phyloP scores from a whole-genome alignment of 2,797 vertebrate species.

The Sebastes miniatus region DNA sequence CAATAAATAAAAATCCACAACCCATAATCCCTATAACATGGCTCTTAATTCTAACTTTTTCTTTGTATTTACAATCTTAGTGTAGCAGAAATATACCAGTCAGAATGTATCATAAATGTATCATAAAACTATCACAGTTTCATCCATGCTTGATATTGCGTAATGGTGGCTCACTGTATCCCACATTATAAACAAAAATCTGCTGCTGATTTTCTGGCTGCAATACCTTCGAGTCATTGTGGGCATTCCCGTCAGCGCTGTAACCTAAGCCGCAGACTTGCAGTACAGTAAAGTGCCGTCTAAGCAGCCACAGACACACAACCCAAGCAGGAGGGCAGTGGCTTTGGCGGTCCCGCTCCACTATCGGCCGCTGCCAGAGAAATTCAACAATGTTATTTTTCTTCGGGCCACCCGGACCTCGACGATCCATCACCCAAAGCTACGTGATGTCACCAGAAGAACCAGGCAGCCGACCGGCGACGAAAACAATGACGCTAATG shows the following conservation, averaged over 20 bases:
- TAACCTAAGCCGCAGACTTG: conserved; percentile 11
- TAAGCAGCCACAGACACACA: conserved; percentile 40
- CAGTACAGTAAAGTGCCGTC: conserved; percentile 21
- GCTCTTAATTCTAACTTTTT: neutral
- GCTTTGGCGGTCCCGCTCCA: conserved; percentile 13
- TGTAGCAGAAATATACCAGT: neutral
- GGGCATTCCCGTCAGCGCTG: conserved; percentile 1
- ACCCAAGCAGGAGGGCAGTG: conserved; percentile 11
- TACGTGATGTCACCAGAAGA: conserved; percentile 56
- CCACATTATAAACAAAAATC: neutral
- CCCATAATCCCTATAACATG: neutral
- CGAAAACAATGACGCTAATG: conserved; percentile 65
- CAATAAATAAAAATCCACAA: neutral
- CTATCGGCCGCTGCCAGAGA: conserved; percentile 44
- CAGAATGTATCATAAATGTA: neutral
- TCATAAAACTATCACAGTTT: neutral
- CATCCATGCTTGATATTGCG: neutral
- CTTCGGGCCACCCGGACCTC: conserved; percentile 47
- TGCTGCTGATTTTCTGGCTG: conserved; percentile 16
- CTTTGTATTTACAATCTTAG: neutral
- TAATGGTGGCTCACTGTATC: neutral
- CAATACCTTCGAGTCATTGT: neutral
- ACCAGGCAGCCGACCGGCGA: conserved; percentile 46
- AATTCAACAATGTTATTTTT: conserved; percentile 52
- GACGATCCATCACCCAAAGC: conserved; percentile 50